phyloP scores from a whole-genome alignment of 2,888 invertebrate species.

The Globia sparganii region DNA sequence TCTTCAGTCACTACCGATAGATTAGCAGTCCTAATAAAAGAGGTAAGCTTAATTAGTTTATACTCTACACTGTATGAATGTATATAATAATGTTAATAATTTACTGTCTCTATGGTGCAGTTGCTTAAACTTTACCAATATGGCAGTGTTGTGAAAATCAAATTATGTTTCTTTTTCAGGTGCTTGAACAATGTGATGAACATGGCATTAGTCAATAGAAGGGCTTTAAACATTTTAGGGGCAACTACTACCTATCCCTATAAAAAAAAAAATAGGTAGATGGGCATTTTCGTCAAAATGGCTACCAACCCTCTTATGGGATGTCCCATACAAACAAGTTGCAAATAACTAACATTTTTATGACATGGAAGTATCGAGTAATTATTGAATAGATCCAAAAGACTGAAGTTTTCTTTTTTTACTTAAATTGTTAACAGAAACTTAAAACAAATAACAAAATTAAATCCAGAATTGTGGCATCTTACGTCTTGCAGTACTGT shows the following conservation, averaged over 20 bases:
- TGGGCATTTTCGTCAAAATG: no score
- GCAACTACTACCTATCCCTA: constrained; percentile 2
- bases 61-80: background rate
- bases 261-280: no score
- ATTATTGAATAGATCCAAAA: no score
- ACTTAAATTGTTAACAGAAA: no score
- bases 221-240: constrained; percentile 2
- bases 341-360: no score
- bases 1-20: background rate
- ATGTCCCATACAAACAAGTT: no score
- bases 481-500: no score
- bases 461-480: no score
- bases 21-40: constrained; percentile 13
- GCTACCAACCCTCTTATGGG: no score
- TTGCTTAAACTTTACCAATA: constrained; percentile 1
- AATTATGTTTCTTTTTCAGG: constrained; percentile 5
- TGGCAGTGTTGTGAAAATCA: background rate
- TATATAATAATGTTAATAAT: constrained; percentile 4
- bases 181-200: constrained; percentile 9
- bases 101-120: background rate
- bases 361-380: no score
- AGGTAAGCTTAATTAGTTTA: constrained; percentile 1
- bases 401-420: no score
- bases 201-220: constrained; percentile 14
- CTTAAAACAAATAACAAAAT: no score